A percentile compares a stretch with the other conserved stretches of the same genome.
phyloP scores from a whole-genome alignment of 2,888 invertebrate genomes.

The Eudasyphora cyanicolor region DNA sequence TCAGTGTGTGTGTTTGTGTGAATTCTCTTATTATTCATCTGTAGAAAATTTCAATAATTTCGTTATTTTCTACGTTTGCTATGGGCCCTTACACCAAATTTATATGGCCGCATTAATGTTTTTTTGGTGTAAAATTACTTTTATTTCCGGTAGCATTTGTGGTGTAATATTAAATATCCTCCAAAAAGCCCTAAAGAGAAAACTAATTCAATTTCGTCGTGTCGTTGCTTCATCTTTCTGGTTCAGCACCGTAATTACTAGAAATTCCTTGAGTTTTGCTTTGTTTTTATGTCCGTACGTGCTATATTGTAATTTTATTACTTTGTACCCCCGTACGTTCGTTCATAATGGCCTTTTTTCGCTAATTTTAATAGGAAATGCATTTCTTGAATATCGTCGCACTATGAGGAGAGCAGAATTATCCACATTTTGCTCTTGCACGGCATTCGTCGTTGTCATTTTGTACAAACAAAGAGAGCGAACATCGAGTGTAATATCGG shows the following conservation, averaged over 20 bases:
- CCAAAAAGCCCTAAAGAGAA: neutral
- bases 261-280: constrained; percentile 5
- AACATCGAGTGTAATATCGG: neutral
- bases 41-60: constrained; percentile 34
- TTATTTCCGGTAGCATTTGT: constrained; percentile 14
- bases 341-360: too few species aligned
- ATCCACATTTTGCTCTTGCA: neutral
- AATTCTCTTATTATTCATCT: constrained; percentile 53
- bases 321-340: neutral
- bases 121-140: constrained; percentile 18
- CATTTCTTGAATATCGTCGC: constrained; percentile 8
- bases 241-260: neutral
- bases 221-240: neutral
- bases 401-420: neutral
- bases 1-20: constrained; percentile 19
- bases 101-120: constrained; percentile 13
- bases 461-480: neutral
- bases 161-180: neutral
- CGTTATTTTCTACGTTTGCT: constrained; percentile 6
- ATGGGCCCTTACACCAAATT: neutral
- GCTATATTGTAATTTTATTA: constrained; percentile 12
- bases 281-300: neutral
- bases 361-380: constrained; percentile 12
- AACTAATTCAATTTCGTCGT: neutral
- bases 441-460: neutral